Conservation (phyloP, 2,888 invertebrate species). For the Patella caerulea region DNA sequence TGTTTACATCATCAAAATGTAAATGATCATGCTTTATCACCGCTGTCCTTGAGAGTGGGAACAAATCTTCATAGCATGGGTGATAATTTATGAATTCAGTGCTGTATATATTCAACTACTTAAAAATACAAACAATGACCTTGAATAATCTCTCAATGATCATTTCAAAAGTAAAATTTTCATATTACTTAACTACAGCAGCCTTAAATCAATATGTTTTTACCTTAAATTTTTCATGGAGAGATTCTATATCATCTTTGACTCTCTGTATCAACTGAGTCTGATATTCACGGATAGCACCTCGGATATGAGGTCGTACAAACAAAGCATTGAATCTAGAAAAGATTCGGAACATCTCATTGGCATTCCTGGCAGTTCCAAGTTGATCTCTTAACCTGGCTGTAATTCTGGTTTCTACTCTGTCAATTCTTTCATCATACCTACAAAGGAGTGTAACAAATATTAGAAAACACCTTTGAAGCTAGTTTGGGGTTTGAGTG, state of each 20-base stretch:
- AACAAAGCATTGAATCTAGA: slow-evolving; percentile 99
- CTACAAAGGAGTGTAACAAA: slow-evolving; percentile 35
- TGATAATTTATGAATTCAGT: neutral
- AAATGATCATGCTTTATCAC: no score
- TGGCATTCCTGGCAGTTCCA: slow-evolving; percentile 98
- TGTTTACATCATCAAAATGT: no score
- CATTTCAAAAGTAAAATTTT: slow-evolving; percentile 12
- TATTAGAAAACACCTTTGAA: neutral
- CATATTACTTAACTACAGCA: no score
- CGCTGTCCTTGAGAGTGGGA: no score
- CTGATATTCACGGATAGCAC: slow-evolving; percentile 99
- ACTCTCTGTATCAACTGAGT: slow-evolving; percentile 98
- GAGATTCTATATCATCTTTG: slow-evolving; percentile 97
- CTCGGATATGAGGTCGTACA: slow-evolving; percentile 97
- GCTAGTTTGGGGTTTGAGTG: no score
- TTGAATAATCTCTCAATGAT: neutral
- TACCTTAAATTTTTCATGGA: slow-evolving; percentile 98
- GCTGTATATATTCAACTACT: neutral
- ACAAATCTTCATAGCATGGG: neutral
- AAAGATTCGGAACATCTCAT: slow-evolving; percentile 98
- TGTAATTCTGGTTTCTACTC: slow-evolving; percentile 98
- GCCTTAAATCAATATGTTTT: neutral
- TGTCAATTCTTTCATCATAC: slow-evolving; percentile 97
- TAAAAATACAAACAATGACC: neutral
- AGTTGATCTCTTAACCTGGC: slow-evolving; percentile 97